Conservation (phyloP, 2,113 vertebrate genomes). For the Zosterops pallidus region DNA sequence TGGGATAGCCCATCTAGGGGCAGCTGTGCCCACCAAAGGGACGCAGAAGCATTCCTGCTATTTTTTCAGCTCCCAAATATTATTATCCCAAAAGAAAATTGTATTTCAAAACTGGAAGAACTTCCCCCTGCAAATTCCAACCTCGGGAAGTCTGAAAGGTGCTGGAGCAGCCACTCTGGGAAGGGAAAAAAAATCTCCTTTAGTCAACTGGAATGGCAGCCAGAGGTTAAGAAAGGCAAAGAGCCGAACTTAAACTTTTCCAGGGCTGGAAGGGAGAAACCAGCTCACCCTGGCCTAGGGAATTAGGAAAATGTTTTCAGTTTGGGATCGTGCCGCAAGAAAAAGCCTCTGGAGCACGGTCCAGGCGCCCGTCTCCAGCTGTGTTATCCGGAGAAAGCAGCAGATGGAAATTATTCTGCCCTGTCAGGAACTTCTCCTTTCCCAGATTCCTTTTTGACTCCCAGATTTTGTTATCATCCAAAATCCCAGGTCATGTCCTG, state of each 20-base stretch:
- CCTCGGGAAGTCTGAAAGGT: background rate
- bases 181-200: background rate
- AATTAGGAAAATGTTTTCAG: background rate
- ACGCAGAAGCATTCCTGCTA: background rate
- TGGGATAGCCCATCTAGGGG: background rate
- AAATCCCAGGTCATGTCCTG: fast-evolving
- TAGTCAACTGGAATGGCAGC: background rate
- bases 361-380: background rate
- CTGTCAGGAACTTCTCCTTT: background rate
- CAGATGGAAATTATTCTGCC: slow-evolving; percentile 31
- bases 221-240: background rate
- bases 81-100: background rate
- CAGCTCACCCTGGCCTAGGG: background rate
- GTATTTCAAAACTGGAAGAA: background rate
- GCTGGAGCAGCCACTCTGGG: fast-evolving
- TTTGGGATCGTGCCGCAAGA: background rate
- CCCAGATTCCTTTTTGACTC: background rate
- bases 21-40: background rate
- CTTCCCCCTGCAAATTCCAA: background rate
- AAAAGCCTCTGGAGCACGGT: background rate
- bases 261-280: slow-evolving; percentile 6
- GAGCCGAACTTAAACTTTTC: background rate
- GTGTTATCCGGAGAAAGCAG: background rate
- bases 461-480: background rate
- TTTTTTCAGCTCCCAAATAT: background rate